phyloP scores from a whole-genome alignment of 2,888 invertebrate genomes.

The Coenonympha arcania region DNA sequence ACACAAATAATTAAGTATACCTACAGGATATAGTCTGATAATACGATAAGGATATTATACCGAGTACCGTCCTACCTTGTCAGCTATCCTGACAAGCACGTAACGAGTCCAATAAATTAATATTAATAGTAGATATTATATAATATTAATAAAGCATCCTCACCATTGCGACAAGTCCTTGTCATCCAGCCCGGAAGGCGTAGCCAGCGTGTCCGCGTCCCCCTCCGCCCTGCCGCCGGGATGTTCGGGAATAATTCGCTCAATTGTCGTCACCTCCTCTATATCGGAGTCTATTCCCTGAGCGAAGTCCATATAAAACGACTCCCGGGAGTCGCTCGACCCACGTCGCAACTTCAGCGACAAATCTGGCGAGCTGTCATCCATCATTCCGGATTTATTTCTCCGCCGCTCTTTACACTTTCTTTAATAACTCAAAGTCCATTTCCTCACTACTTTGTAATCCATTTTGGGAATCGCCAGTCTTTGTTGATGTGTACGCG shows the following conservation, averaged over 20 bases:
- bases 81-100: too few species aligned
- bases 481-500: conserved; percentile 18
- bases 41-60: too few species aligned
- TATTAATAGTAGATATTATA: neutral
- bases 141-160: conserved; percentile 34
- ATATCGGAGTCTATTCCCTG: conserved; percentile 93
- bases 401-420: conserved; percentile 31
- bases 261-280: conserved; percentile 85
- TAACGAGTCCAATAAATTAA: neutral
- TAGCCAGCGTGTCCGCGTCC: conserved; percentile 66
- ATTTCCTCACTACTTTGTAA: conserved; percentile 41
- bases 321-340: conserved; percentile 89
- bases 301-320: conserved; percentile 92
- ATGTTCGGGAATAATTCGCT: conserved; percentile 72
- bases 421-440: conserved; percentile 31
- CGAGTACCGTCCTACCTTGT: too few species aligned
- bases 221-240: conserved; percentile 62
- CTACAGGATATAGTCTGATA: too few species aligned
- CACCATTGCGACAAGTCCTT: conserved; percentile 68
- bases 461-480: conserved; percentile 35
- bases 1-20: too few species aligned
- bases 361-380: conserved; percentile 89
- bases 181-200: conserved; percentile 69
- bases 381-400: conserved; percentile 51
- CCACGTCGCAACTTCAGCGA: conserved; percentile 88